phyloP scores from a whole-genome alignment of 2,888 invertebrate genomes.

The Serrognathus titanus region DNA sequence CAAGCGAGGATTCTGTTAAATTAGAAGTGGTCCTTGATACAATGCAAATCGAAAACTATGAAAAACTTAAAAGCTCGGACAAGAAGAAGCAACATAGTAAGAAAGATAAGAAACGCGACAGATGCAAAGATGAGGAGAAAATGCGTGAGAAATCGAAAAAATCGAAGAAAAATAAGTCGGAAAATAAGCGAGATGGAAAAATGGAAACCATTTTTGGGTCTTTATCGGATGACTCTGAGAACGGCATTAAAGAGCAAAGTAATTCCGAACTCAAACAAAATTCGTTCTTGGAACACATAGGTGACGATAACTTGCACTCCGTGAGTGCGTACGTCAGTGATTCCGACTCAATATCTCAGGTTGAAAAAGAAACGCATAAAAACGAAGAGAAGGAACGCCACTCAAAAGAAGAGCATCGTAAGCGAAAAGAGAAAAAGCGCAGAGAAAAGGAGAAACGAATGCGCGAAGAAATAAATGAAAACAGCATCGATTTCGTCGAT shows the following conservation, averaged over 20 bases:
- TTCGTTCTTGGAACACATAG: conserved; percentile 22
- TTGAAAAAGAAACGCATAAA: conserved; percentile 28
- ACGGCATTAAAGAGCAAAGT: conserved; percentile 37
- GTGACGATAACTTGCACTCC: conserved; percentile 25
- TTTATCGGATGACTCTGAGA: conserved; percentile 67
- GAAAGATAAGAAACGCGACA: conserved; percentile 62
- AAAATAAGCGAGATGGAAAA: conserved; percentile 66
- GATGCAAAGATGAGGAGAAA: conserved; percentile 51
- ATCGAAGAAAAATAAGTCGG: conserved; percentile 50
- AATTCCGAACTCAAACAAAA: conserved; percentile 14
- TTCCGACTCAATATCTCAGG: conserved; percentile 42
- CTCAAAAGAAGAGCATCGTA: conserved; percentile 54
- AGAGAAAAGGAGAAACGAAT: conserved; percentile 57
- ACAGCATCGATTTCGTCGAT: conserved; percentile 76
- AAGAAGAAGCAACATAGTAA: conserved; percentile 51
- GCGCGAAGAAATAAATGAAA: conserved; percentile 63
- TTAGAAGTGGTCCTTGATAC: conserved; percentile 36
- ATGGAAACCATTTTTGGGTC: conserved; percentile 89
- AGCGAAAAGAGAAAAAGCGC: conserved; percentile 62
- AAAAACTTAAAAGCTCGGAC: conserved; percentile 38
- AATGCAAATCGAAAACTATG: conserved; percentile 34
- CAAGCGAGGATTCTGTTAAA: conserved; percentile 54
- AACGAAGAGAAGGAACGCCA: conserved; percentile 34
- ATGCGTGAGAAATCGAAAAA: conserved; percentile 59
- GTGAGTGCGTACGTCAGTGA: conserved; percentile 50